Evolutionary conservation across 2,888 invertebrate genomes (phyloP).

Genomic region (Amphipoea lucens): DNA sequence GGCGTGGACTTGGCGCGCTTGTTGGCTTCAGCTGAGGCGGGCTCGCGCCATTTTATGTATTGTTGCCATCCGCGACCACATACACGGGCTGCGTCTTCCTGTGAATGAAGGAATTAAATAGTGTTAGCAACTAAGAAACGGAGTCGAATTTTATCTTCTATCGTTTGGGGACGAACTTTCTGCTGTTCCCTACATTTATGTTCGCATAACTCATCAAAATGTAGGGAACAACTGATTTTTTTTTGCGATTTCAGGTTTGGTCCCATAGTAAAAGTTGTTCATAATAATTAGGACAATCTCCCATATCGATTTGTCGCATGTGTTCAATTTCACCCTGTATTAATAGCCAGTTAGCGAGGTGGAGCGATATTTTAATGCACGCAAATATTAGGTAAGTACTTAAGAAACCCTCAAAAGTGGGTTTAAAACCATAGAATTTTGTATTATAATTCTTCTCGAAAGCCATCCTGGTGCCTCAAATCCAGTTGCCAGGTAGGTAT

Average conservation of each 20-base stretch:
- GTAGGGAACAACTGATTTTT: no score
- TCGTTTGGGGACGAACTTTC: background rate
- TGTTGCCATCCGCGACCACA: slow-evolving; percentile 97
- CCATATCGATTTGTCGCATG: no score
- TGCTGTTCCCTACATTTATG: no score
- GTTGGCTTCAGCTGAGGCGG: slow-evolving; percentile 97
- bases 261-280: no score
- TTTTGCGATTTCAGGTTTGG: no score
- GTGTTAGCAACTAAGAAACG: background rate
- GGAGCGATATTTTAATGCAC: background rate
- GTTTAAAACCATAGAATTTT: slow-evolving; percentile 88
- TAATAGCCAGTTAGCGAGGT: no score
- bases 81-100: slow-evolving; percentile 91
- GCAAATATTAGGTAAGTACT: background rate
- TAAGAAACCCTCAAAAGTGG: background rate
- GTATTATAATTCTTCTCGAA: slow-evolving; percentile 93
- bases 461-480: slow-evolving; percentile 93
- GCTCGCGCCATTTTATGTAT: slow-evolving; percentile 96
- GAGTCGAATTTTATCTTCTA: background rate
- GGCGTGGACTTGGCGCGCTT: slow-evolving; percentile 94
- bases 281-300: no score
- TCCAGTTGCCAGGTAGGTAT: slow-evolving; percentile 95
- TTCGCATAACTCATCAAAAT: no score
- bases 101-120: background rate
- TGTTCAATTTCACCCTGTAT: background rate